Percentiles rank a stretch among this genome's conserved stretches.
These are phyloP conservation scores for Prunella himalayana DNA, from an alignment of 2,113 vertebrate genomes.

Conservation along the genomic window DNA sequence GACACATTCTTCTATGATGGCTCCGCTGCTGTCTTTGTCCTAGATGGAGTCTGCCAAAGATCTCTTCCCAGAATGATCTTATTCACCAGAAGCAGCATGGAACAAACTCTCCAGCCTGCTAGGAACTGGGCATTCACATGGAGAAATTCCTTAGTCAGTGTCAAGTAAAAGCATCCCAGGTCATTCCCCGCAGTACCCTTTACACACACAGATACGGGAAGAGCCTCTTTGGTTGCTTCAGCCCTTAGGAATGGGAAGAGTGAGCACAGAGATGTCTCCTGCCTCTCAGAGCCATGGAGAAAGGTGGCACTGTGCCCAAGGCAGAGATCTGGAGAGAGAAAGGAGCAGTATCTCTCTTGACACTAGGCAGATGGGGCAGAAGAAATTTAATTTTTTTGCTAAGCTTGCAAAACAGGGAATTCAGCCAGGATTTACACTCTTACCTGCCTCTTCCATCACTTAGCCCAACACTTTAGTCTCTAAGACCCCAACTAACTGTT, in stretches of 20 bases:
- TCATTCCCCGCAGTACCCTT: not conserved
- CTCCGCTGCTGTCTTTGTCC: not conserved
- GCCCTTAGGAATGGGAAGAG: not conserved
- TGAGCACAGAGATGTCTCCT: not conserved
- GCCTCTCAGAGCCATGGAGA: not conserved
- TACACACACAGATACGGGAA: not conserved
- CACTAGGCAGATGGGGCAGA: not conserved
- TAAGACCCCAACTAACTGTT: not conserved
- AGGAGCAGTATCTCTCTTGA: not conserved
- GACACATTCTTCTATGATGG: not conserved
- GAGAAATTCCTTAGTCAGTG: not conserved
- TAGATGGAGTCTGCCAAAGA: not conserved
- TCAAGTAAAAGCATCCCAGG: not conserved
- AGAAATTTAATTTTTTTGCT: not conserved
- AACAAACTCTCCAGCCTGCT: conserved; percentile 29
- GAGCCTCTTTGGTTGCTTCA: not conserved
- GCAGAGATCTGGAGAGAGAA: not conserved
- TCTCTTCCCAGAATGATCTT: conserved; percentile 35
- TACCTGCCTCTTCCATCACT: not conserved
- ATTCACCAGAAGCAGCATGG: not conserved
- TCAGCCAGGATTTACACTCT: not conserved
- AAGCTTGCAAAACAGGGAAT: not conserved
- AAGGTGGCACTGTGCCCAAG: not conserved
- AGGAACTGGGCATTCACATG: not conserved
- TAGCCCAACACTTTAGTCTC: not conserved